Base-by-base conservation (phyloP, 2,888 invertebrate genomes). In the Cremastinae sp. region DNA sequence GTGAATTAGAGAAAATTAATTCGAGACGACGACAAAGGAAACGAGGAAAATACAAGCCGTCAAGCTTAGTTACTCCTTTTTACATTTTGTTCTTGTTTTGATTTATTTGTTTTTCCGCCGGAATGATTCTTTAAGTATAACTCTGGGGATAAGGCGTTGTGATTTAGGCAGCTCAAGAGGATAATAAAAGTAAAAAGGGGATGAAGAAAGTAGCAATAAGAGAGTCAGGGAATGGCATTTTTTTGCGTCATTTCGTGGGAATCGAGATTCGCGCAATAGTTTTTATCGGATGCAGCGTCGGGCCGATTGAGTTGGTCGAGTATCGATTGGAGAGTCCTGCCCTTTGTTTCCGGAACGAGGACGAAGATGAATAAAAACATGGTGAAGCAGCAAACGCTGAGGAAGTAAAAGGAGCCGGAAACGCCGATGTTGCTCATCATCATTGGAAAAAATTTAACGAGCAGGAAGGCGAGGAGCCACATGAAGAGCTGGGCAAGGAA, bases 291-390 rank as follows among this genome's bases (percentile, higher is more conserved):
- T 9, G 65, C 41, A 34, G 49, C 66, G 12, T 78, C 58, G n/a
- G 49, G 41, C 5, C 86, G 86, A 49, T 84, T 84, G 0, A 89
- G 82, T 71, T 87, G 84, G 18, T 85, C 83, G 3, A 88, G 51
- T 38, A 89, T 89, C 0, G 84, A 78, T 54, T 89, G 86, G 10
- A 87, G 79, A 0, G 82, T 80, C n/a, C 81, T 78, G 1, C 89
- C 89, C 54, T 88, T 89, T 0, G 89, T 89, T 71, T 89, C 89
- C 0, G 89, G 89, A 0, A 89, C 43, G 10, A 88, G 20, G 0
- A 82, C 0, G 2, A 83, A 79, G 1, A 82, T 78, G 16, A 89
- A 88, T 0, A 84, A 1, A 58, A 86, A 85, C 1, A 65, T 84
- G 0, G 18, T 56, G 0, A 75, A 74, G 74, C 89, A 89, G 20